Base-by-base conservation (phyloP, 2,797 vertebrate species). In the Sebastes itinus region DNA sequence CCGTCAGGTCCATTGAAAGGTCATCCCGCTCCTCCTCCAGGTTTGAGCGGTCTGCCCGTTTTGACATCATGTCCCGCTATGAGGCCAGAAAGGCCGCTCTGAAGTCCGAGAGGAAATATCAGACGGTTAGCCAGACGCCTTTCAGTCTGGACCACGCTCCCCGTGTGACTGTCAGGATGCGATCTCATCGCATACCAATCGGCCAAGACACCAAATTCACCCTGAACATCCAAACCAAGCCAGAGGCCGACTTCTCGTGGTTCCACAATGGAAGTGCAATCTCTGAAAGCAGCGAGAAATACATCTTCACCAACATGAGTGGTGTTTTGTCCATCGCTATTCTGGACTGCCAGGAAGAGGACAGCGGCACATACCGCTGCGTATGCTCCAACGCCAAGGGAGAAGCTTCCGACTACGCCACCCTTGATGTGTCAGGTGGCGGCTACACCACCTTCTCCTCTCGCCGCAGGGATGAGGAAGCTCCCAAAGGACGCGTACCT, bases 51-150 rank as follows among this genome's bases (percentile, higher is more conserved):
- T 97, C 98, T 52, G 98, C 98, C 72, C 97, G 98, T 90, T 99
- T 99, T 94, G 99, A 99, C 91, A 99, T 99, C 83, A 99, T 99
- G 95, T 99, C 99, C 71, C 97, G 99, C 78, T 99, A 99, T 0
- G 99, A 99, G 88, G 97, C 99, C 79, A 98, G 97, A 95, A 99
- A 99, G 94, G 96, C 98, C 76, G 97, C 99, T 92, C 83, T 99
- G 78, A 99, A 99, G 93, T 97, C 98, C 75, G 99, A 99, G 92
- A 97, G 97, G 88, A 98, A 97, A 87, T 99, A 98, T 0, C 97
- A 98, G 90, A 96, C 99, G 77, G 95, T 99, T 65, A 98, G 96
- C 88, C 99, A 99, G 88, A 96, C 97, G 73, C 98, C 99, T 33
- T 99, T 99, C 90, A 98, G 97, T 5, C 94, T 99, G 85, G 99